phyloP scores from a whole-genome alignment of 2,888 invertebrate species.

The Netelia virgata region DNA sequence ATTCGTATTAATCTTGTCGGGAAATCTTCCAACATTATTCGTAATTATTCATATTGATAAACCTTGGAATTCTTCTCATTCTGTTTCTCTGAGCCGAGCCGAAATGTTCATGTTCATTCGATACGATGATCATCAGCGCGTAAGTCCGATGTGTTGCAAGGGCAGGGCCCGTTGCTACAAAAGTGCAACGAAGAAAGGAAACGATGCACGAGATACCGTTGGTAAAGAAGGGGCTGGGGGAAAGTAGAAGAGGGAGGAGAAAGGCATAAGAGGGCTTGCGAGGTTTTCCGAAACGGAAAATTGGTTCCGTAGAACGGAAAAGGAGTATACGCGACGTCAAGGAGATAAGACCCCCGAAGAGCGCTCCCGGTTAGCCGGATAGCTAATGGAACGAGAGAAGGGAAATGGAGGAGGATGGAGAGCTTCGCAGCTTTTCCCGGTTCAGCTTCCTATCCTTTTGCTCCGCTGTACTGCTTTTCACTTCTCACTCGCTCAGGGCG shows the following conservation, averaged over 20 bases:
- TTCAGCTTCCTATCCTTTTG: slow-evolving; percentile 58
- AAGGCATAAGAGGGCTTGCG: slow-evolving; percentile 13
- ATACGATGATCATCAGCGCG: slow-evolving; percentile 7
- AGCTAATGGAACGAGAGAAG: slow-evolving; percentile 67
- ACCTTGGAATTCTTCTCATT: no score
- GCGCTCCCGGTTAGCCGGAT: slow-evolving; percentile 49
- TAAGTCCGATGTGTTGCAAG: background rate
- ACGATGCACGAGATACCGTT: slow-evolving; percentile 1
- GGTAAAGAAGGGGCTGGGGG: slow-evolving; percentile 11
- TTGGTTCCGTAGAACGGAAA: slow-evolving; percentile 55
- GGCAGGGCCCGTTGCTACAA: background rate
- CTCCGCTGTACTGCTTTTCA: slow-evolving; percentile 29
- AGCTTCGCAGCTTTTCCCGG: slow-evolving; percentile 62
- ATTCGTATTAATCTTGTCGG: no score
- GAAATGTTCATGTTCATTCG: background rate
- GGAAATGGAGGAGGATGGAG: slow-evolving; percentile 66
- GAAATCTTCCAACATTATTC: no score
- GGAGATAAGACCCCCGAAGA: slow-evolving; percentile 63
- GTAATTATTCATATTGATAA: no score
- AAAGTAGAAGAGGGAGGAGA: slow-evolving; percentile 2
- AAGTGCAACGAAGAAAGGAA: background rate
- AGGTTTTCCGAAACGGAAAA: slow-evolving; percentile 65
- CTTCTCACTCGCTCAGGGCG: slow-evolving; percentile 43
- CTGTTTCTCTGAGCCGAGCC: no score
- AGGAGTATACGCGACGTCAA: slow-evolving; percentile 59